Conservation (phyloP, 2,113 vertebrate genomes). For the cattle (Bos taurus) region ARS-UCD2.0 NC_037357.1:90769501-90770000, state of each 20-base stretch:
- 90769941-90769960: conserved; percentile 32
- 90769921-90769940: conserved; percentile 43
- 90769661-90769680: not conserved
- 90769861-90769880: conserved; percentile 4
- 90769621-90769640: not conserved
- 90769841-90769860: not conserved
- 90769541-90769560: conserved; percentile 21
- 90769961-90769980: not conserved
- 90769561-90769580: not conserved
- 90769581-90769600: conserved; percentile 24
- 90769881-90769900: conserved; percentile 44
- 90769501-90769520: not conserved
- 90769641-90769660: conserved; percentile 32
- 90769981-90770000: not conserved
- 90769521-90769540: not conserved
- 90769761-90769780: conserved; percentile 26
- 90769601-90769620: conserved; percentile 5
- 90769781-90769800: conserved; percentile 39
- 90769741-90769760: not conserved
- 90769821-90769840: not conserved
- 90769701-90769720: conserved; percentile 17
- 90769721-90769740: conserved; percentile 4
- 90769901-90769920: conserved; percentile 32
- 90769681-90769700: not conserved
- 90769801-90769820: not conserved